A percentile compares a stretch with the other conserved stretches of the same genome.
phyloP scores from a whole-genome alignment of 2,888 invertebrate species.

The Oligia fasciuncula region DNA sequence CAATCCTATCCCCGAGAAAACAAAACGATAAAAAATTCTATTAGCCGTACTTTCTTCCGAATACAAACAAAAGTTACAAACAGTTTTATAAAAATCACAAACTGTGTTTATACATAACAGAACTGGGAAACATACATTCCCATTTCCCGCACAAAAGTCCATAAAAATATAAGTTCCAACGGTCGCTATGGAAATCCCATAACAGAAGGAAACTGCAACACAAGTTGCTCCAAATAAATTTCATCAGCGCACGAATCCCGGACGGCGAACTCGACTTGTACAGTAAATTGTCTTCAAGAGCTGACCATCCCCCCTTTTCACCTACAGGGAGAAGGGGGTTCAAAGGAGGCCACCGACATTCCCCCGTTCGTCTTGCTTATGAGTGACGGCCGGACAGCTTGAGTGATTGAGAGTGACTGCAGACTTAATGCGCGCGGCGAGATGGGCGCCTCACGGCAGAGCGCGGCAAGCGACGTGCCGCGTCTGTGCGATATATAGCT shows the following conservation, averaged over 20 bases:
- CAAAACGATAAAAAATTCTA: slow-evolving; percentile 60
- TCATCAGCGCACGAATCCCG: slow-evolving; percentile 85
- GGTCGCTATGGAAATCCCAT: slow-evolving; percentile 79
- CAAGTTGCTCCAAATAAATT: slow-evolving; percentile 87
- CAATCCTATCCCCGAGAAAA: slow-evolving; percentile 50
- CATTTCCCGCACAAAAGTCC: slow-evolving; percentile 66
- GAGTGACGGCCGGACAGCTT: slow-evolving; percentile 89
- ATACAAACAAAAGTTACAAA: slow-evolving; percentile 63
- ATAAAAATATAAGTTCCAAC: slow-evolving; percentile 71
- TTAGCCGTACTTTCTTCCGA: slow-evolving; percentile 55
- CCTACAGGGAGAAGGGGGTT: slow-evolving; percentile 76
- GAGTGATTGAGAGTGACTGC: slow-evolving; percentile 90
- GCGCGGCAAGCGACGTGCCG: slow-evolving; percentile 70
- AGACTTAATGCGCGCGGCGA: slow-evolving; percentile 88
- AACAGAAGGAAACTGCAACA: slow-evolving; percentile 78
- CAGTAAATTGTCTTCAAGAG: slow-evolving; percentile 90
- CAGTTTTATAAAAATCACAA: slow-evolving; percentile 65
- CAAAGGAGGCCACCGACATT: slow-evolving; percentile 84
- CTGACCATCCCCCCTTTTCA: slow-evolving; percentile 85
- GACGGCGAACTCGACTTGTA: slow-evolving; percentile 82
- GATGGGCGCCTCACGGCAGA: slow-evolving; percentile 72
- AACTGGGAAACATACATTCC: slow-evolving; percentile 67
- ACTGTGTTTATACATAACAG: slow-evolving; percentile 61
- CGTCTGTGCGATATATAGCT: slow-evolving; percentile 72
- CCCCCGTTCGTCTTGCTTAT: slow-evolving; percentile 90